phyloP scores from a whole-genome alignment of 2,888 invertebrate species.

The Cheilosia vulpina region DNA sequence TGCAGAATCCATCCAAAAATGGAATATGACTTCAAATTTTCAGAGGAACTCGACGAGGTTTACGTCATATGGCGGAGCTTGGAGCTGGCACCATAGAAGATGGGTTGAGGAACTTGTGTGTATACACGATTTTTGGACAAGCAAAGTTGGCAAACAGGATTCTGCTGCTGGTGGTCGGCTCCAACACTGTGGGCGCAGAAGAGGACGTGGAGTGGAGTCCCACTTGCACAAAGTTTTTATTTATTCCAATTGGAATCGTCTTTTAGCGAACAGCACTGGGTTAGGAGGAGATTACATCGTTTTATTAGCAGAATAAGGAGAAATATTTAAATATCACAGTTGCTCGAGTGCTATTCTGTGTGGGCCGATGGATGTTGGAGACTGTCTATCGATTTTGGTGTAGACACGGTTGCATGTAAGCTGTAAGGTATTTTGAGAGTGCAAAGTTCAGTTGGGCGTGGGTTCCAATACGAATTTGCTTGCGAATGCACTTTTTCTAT shows the following conservation, averaged over 20 bases:
- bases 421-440: neutral
- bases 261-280: conserved; percentile 53
- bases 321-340: conserved; percentile 30
- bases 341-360: neutral
- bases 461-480: neutral
- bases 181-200: conserved; percentile 12
- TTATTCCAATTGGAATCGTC: conserved; percentile 61
- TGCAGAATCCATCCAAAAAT: conserved; percentile 59
- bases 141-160: conserved; percentile 70
- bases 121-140: conserved; percentile 22
- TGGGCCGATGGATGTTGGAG: conserved; percentile 27
- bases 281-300: conserved; percentile 59
- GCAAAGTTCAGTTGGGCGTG: conserved; percentile 19
- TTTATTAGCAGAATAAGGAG: conserved; percentile 30
- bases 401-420: neutral
- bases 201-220: neutral
- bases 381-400: conserved; percentile 40
- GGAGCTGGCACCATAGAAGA: conserved; percentile 12
- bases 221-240: conserved; percentile 17
- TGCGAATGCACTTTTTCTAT: neutral
- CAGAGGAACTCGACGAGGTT: conserved; percentile 31
- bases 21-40: conserved; percentile 53
- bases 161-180: conserved; percentile 14
- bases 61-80: conserved; percentile 51
- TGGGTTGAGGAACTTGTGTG: conserved; percentile 43